Conservation (phyloP, 2,113 vertebrate species). For the Bostrychus sinensis region DNA sequence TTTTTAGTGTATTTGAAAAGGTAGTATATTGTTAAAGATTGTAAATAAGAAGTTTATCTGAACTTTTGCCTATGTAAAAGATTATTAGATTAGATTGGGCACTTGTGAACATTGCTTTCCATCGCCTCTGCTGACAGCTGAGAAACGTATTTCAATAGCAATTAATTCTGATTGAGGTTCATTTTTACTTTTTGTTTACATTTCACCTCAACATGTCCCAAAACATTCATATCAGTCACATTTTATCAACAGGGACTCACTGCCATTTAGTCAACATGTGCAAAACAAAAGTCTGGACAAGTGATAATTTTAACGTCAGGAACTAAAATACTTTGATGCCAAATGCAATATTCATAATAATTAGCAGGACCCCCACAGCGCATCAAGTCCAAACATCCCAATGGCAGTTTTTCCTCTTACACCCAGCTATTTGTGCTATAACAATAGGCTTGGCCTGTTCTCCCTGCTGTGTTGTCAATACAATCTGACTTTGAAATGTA, state of each 20-base stretch:
- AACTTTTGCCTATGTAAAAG: too few relatives aligned
- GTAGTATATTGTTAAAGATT: too few relatives aligned
- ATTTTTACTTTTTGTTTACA: too few relatives aligned
- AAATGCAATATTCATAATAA: slow-evolving; percentile 12
- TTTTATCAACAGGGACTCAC: neutral
- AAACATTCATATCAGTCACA: neutral
- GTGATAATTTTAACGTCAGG: neutral
- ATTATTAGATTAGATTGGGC: too few relatives aligned
- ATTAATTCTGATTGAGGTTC: neutral
- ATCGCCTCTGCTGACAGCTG: too few relatives aligned
- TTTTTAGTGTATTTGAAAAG: too few relatives aligned
- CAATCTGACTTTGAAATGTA: slow-evolving; percentile 7
- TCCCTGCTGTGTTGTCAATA: slow-evolving; percentile 3
- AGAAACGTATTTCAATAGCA: too few relatives aligned
- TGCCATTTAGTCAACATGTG: neutral
- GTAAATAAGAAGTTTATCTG: too few relatives aligned
- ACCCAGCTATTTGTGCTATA: neutral
- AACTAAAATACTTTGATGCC: neutral
- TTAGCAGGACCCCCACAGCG: neutral
- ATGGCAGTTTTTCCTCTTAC: neutral
- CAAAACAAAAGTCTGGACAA: neutral
- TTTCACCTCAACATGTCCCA: neutral
- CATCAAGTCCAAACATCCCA: neutral
- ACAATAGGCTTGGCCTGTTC: neutral
- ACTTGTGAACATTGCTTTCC: too few relatives aligned